Evolutionary conservation across 1,140 invertebrate species (phyloP).

Genomic region (Acromyrmex echinatior): DNA sequence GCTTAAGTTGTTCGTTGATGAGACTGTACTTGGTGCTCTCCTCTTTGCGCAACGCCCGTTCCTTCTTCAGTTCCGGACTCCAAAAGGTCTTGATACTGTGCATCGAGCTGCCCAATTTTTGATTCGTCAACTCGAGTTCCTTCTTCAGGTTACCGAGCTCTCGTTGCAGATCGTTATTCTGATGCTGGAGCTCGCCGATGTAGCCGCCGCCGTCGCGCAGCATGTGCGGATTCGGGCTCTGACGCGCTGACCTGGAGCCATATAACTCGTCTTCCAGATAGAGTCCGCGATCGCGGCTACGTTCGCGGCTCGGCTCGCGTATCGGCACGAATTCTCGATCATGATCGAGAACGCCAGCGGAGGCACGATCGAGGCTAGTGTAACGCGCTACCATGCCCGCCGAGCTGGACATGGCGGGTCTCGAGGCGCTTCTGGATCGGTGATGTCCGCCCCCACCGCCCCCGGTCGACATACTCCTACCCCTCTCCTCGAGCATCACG

Average conservation of each 20-base stretch:
- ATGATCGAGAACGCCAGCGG: constrained; percentile 88
- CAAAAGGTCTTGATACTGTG: constrained; percentile 99
- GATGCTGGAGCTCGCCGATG: constrained; percentile 97
- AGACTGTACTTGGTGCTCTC: constrained; percentile 98
- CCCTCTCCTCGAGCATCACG: constrained; percentile 89
- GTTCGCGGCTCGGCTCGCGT: constrained; percentile 89
- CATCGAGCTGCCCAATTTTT: constrained; percentile 99
- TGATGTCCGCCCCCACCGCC: constrained; percentile 88
- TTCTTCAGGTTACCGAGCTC: constrained; percentile 98
- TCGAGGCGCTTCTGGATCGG: constrained; percentile 88
- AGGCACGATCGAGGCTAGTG: constrained; percentile 92
- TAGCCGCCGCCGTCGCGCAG: constrained; percentile 88
- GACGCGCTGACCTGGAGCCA: constrained; percentile 90
- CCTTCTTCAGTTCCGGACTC: constrained; percentile 99
- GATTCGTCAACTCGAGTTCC: constrained; percentile 98
- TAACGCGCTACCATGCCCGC: constrained; percentile 89
- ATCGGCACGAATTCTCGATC: constrained; percentile 95
- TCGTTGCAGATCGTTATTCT: constrained; percentile 98
- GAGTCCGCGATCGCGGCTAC: constrained; percentile 89
- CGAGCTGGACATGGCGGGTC: constrained; percentile 87
- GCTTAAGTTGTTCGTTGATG: constrained; percentile 98
- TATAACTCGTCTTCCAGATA: constrained; percentile 93
- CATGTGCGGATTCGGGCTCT: constrained; percentile 90
- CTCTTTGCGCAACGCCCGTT: constrained; percentile 97
- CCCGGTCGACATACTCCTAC: constrained; percentile 88